Evolutionary conservation across 2,113 vertebrate genomes (phyloP), one percentile per base, ranked within the genome.

Genomic region (Anhinga rufa): DNA sequence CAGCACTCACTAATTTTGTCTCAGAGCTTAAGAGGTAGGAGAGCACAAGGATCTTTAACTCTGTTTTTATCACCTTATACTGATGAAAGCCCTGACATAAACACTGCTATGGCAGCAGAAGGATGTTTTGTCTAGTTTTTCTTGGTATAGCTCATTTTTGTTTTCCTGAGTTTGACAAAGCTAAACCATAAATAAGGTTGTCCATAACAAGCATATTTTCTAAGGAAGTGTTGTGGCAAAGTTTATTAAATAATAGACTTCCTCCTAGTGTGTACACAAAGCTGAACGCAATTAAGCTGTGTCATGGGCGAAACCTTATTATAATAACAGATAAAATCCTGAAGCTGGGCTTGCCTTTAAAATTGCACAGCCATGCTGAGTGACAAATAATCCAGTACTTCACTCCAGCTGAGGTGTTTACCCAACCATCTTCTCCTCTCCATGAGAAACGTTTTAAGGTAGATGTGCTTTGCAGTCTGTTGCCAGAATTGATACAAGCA

Each of bases 391-490:
- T 34, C 31, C 82, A 36, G 52, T 62, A 25, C 64, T 93, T 75
- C 24, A 5, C 69, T 92, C 71, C 95, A 88, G 88, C 92, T 90
- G 88, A 86, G 88, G 60, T 66, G 51, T 94, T 94, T 71, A 86
- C 57, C 58, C 82, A 70, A 29, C 65, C 5, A 5, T 49, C 46
- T 31, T 64, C 76, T 68, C 48, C 38, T 75, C 77, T 84, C 61
- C 65, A 28, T 0, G 1, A 94, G 85, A 16, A 52, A 17, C 69
- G 81, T 55, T 25, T 68, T 5, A 60, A 81, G 80, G 86, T 76
- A 54, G 58, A 14, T 72, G 51, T 46, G 58, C 88, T 83, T 48
- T 88, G 68, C 64, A 26, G 34, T 6, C 24, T 82, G 0, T 29
- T 1, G 0, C 61, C 29, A 7, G 71, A 34, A 12, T 9, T 74